Percentiles rank a stretch among this genome's conserved stretches.
Evolutionary conservation across 2,797 vertebrate species (phyloP).

Genomic region (Sciaenops ocellatus): DNA sequence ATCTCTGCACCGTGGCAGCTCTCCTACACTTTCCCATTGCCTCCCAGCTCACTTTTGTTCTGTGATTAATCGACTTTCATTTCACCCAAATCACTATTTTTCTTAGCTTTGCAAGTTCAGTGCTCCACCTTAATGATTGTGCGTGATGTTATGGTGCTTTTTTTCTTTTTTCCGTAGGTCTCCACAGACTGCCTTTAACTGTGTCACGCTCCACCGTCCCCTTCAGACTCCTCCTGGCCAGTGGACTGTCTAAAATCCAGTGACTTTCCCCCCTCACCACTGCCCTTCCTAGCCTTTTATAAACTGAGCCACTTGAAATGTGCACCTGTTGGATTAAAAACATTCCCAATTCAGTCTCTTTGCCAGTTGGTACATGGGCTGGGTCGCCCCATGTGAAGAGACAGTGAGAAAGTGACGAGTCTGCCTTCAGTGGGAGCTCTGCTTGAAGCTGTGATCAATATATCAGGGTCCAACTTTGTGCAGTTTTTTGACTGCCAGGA

Average conservation of each 20-base stretch:
- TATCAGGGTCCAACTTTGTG: conserved; percentile 28
- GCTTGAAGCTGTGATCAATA: conserved; percentile 31
- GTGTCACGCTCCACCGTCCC: conserved; percentile 85
- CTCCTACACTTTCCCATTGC: conserved; percentile 68
- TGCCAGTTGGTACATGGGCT: conserved; percentile 25
- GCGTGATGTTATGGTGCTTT: conserved; percentile 18
- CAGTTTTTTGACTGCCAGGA: conserved; percentile 40
- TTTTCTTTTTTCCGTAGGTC: conserved; percentile 81
- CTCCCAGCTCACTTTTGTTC: conserved; percentile 76
- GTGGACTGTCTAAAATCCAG: conserved; percentile 87
- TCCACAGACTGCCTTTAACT: conserved; percentile 91
- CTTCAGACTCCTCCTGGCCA: conserved; percentile 86
- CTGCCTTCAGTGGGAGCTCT: conserved; percentile 27
- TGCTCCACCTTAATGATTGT: conserved; percentile 54
- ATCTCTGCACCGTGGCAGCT: conserved; percentile 74
- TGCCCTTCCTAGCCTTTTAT: conserved; percentile 32
- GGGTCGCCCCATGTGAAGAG: conserved; percentile 1
- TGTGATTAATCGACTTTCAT: conserved; percentile 73
- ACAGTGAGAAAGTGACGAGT: conserved; percentile 9
- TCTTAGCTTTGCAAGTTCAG: conserved; percentile 36
- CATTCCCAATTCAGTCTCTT: conserved; percentile 32
- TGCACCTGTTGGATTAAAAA: conserved; percentile 54
- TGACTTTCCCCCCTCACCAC: conserved; percentile 61
- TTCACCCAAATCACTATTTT: conserved; percentile 50
- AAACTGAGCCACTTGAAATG: conserved; percentile 44